A percentile compares a stretch with the other conserved stretches of the same genome.
phyloP scores from a whole-genome alignment of 2,797 vertebrate genomes.

The Semotilus atromaculatus region DNA sequence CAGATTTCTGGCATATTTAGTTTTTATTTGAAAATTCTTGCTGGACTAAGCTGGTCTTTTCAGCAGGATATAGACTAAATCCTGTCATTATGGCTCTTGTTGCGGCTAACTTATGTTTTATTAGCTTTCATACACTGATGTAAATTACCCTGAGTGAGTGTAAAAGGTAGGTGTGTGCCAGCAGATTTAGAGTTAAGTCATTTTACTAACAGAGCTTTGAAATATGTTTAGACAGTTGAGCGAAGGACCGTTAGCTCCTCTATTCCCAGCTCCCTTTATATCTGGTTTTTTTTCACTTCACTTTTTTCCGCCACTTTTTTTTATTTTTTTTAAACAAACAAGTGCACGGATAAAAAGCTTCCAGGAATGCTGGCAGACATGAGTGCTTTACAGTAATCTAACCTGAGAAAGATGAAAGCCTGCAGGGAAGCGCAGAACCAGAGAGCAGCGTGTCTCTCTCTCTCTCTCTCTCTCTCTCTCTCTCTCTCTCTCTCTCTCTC shows the following conservation, averaged over 20 bases:
- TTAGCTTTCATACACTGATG: slow-evolving; percentile 10
- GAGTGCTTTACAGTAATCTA: slow-evolving; percentile 81
- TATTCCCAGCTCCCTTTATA: slow-evolving; percentile 49
- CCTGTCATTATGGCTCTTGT: neutral
- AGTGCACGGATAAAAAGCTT: slow-evolving; percentile 79
- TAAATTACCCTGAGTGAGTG: neutral
- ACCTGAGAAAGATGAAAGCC: slow-evolving; percentile 79
- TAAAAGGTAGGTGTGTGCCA: neutral
- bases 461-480: neutral
- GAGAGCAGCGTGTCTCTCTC: slow-evolving; percentile 49
- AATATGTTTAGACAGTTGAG: slow-evolving; percentile 31
- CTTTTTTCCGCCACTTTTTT: neutral
- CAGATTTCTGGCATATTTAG: neutral
- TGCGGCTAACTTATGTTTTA: neutral
- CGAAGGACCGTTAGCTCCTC: slow-evolving; percentile 18
- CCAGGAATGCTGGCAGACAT: slow-evolving; percentile 79
- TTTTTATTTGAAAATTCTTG: neutral
- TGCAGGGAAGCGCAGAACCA: slow-evolving; percentile 44
- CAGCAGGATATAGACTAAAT: neutral
- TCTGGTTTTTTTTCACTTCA: slow-evolving; percentile 56
- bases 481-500: neutral
- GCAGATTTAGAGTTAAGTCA: slow-evolving; percentile 3
- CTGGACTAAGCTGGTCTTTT: neutral
- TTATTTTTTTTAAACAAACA: slow-evolving; percentile 70
- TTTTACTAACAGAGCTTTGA: slow-evolving; percentile 20